phyloP scores from a whole-genome alignment of 2,888 invertebrate genomes.

The Electrophaes corylata region DNA sequence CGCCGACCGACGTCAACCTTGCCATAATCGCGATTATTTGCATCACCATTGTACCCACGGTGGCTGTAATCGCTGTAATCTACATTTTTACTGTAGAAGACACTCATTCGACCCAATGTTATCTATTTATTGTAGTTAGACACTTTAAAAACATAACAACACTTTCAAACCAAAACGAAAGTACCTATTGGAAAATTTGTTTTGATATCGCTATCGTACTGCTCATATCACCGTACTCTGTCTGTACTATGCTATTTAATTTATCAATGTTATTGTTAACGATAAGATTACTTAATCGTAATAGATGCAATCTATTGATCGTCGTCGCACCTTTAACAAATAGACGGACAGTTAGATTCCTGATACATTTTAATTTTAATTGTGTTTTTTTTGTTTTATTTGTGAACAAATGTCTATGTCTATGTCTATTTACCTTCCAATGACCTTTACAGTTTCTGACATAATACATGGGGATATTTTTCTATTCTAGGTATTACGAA shows the following conservation, averaged over 20 bases:
- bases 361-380: constrained; percentile 9
- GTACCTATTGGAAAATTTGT: constrained; percentile 7
- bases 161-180: not conserved
- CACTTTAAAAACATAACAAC: not conserved
- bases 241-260: constrained; percentile 6
- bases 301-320: constrained; percentile 28
- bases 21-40: constrained; percentile 83
- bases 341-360: constrained; percentile 41
- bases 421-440: constrained; percentile 11
- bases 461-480: not conserved
- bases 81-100: too few relatives aligned
- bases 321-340: constrained; percentile 33
- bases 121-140: not conserved
- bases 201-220: constrained; percentile 6
- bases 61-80: constrained; percentile 62
- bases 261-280: constrained; percentile 31
- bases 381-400: too few relatives aligned
- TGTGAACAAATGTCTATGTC: too few relatives aligned
- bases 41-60: constrained; percentile 76
- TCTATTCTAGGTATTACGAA: too few relatives aligned
- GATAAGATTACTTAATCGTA: constrained; percentile 48
- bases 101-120: not conserved
- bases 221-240: not conserved
- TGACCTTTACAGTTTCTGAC: not conserved
- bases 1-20: constrained; percentile 80